Evolutionary conservation across 1,140 invertebrate genomes (phyloP).

Genomic region (Vanessa atalanta): DNA sequence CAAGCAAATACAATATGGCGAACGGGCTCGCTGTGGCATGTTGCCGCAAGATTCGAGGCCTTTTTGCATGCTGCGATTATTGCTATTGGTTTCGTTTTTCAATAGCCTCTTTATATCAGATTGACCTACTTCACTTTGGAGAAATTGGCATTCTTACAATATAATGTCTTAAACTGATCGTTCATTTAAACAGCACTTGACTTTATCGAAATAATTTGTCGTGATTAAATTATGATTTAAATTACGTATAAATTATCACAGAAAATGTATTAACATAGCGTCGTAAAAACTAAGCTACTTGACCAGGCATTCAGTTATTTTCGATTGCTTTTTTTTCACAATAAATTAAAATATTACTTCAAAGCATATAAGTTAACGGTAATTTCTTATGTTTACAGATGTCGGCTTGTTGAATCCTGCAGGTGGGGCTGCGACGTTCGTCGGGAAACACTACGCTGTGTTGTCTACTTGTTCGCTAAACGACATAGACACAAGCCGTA

Average conservation of each 20-base stretch:
- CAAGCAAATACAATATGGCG: slow-evolving; percentile 68
- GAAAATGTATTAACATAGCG: background rate
- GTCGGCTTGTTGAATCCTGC: slow-evolving; percentile 31
- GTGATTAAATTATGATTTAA: background rate
- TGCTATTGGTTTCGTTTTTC: slow-evolving; percentile 74
- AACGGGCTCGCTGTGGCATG: slow-evolving; percentile 58
- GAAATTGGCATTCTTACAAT: slow-evolving; percentile 66
- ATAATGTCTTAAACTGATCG: slow-evolving; percentile 49
- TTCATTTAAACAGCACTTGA: slow-evolving; percentile 39
- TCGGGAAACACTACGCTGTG: slow-evolving; percentile 57
- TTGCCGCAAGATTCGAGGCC: slow-evolving; percentile 51
- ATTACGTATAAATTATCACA: background rate
- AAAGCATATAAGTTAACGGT: slow-evolving; percentile 3
- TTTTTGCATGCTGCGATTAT: slow-evolving; percentile 67
- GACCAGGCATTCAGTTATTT: no score
- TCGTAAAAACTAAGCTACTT: background rate
- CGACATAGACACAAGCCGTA: slow-evolving; percentile 58
- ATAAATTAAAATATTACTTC: background rate
- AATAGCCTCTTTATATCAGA: slow-evolving; percentile 76
- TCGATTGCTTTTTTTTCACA: background rate
- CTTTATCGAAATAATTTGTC: slow-evolving; percentile 34
- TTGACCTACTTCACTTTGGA: slow-evolving; percentile 69
- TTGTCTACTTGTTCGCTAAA: slow-evolving; percentile 58
- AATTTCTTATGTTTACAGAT: slow-evolving; percentile 30
- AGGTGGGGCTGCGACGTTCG: slow-evolving; percentile 38